phyloP scores from a whole-genome alignment of 1,140 invertebrate genomes.

The Drosophila serrata region DNA sequence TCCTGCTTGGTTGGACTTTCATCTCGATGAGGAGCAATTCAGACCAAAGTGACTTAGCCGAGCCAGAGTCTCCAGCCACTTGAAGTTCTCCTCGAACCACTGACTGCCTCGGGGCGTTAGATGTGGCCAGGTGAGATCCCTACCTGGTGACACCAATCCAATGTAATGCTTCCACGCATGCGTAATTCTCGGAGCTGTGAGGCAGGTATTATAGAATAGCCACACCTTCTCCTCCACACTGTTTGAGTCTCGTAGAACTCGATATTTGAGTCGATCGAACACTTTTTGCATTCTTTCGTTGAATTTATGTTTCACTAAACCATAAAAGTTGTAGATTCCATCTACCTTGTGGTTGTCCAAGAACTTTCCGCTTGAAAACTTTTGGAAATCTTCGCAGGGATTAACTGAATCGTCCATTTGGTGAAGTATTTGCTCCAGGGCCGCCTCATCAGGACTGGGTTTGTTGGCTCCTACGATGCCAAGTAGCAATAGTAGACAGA shows the following conservation, averaged over 20 bases:
- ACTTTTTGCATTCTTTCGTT: neutral
- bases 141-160: neutral
- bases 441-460: neutral
- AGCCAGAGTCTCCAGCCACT: conserved; percentile 1
- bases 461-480: neutral
- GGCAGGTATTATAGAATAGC: neutral
- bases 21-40: neutral
- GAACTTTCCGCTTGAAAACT: neutral
- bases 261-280: neutral
- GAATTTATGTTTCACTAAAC: neutral
- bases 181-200: neutral
- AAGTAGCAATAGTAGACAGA: neutral
- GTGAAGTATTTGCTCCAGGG: neutral
- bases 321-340: neutral
- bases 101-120: neutral
- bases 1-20: neutral
- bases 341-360: neutral
- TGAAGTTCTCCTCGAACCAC: neutral
- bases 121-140: neutral
- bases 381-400: neutral
- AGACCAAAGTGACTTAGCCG: neutral
- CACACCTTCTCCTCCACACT: neutral
- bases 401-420: neutral
- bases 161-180: neutral
- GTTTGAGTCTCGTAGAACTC: neutral